A percentile compares a stretch with the other conserved stretches of the same genome.
Evolutionary conservation across 2,888 invertebrate species (phyloP).

Genomic region (Rhodophaea formosa): DNA sequence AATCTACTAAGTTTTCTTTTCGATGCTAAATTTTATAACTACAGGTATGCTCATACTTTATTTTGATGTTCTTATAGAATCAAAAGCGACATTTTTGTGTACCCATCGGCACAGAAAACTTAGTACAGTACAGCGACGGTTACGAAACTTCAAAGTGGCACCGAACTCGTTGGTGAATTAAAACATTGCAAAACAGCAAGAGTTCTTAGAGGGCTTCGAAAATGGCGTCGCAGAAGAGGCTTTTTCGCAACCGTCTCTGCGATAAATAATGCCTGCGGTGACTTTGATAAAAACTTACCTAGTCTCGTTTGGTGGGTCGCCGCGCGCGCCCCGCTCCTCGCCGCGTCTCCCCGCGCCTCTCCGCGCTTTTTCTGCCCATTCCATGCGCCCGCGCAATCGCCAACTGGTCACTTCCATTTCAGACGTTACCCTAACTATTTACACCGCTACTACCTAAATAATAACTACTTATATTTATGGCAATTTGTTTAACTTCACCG

Average conservation of each 20-base stretch:
- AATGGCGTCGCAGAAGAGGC: slow-evolving; percentile 75
- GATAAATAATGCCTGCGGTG: slow-evolving; percentile 76
- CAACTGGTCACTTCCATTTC: slow-evolving; percentile 67
- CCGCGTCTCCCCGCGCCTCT: slow-evolving; percentile 46
- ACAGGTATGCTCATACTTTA: too few species aligned
- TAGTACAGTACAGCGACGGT: slow-evolving; percentile 49
- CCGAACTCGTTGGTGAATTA: slow-evolving; percentile 63
- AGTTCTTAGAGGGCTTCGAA: slow-evolving; percentile 70
- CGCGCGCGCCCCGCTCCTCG: slow-evolving; percentile 61
- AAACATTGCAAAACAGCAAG: slow-evolving; percentile 75
- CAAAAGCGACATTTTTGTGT: too few species aligned
- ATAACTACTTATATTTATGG: slow-evolving; percentile 81
- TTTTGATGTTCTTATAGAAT: too few species aligned
- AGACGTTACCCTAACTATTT: slow-evolving; percentile 73
- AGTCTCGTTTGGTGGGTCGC: slow-evolving; percentile 77
- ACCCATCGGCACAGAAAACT: too few species aligned
- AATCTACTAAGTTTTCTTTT: too few species aligned
- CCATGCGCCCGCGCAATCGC: slow-evolving; percentile 70
- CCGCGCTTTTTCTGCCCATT: slow-evolving; percentile 72
- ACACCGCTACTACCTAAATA: slow-evolving; percentile 76
- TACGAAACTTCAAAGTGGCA: slow-evolving; percentile 63
- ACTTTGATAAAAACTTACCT: slow-evolving; percentile 81
- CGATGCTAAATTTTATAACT: too few species aligned
- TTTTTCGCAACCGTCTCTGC: slow-evolving; percentile 81
- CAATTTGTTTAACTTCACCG: slow-evolving; percentile 81